phyloP scores from a whole-genome alignment of 2,797 vertebrate species.

The Crenichthys baileyi region DNA sequence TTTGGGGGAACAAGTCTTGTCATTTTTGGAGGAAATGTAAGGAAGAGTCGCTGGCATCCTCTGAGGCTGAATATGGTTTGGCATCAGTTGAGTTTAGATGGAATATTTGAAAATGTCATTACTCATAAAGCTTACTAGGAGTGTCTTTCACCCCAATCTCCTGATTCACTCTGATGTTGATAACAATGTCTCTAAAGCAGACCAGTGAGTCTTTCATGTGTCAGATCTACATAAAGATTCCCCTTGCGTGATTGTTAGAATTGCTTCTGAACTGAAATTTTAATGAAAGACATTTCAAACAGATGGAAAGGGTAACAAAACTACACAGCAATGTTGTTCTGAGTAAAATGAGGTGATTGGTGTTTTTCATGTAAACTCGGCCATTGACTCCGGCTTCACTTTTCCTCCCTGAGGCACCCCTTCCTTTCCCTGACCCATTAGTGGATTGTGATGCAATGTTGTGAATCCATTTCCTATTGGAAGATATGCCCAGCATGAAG shows the following conservation, averaged over 20 bases:
- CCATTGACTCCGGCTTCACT: slow-evolving; percentile 62
- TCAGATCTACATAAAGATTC: slow-evolving; percentile 32
- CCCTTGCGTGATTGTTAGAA: slow-evolving; percentile 18
- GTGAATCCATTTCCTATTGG: slow-evolving; percentile 79
- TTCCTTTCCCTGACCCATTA: slow-evolving; percentile 53
- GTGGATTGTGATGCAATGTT: slow-evolving; percentile 82
- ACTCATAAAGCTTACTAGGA: slow-evolving; percentile 27
- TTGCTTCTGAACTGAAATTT: slow-evolving; percentile 32
- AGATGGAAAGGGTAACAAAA: slow-evolving; percentile 9
- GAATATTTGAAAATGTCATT: slow-evolving; percentile 36
- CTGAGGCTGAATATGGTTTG: slow-evolving; percentile 49
- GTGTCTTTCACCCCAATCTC: slow-evolving; percentile 56
- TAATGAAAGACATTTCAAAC: slow-evolving; percentile 28
- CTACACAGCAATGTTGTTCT: slow-evolving; percentile 23
- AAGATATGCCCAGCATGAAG: slow-evolving; percentile 83
- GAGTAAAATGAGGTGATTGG: slow-evolving; percentile 15
- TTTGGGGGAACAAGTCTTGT: slow-evolving; percentile 58
- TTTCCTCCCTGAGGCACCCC: slow-evolving; percentile 60
- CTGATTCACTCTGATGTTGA: slow-evolving; percentile 60
- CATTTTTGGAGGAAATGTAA: slow-evolving; percentile 60
- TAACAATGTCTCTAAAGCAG: slow-evolving; percentile 20
- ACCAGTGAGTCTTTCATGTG: slow-evolving; percentile 36
- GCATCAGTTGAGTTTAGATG: slow-evolving; percentile 30
- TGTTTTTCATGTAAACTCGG: slow-evolving; percentile 35
- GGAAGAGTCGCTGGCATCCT: slow-evolving; percentile 58